Evolutionary conservation across 2,888 invertebrate species (phyloP), one percentile per base, ranked within the genome.

Genomic region (Torymus auratus): DNA sequence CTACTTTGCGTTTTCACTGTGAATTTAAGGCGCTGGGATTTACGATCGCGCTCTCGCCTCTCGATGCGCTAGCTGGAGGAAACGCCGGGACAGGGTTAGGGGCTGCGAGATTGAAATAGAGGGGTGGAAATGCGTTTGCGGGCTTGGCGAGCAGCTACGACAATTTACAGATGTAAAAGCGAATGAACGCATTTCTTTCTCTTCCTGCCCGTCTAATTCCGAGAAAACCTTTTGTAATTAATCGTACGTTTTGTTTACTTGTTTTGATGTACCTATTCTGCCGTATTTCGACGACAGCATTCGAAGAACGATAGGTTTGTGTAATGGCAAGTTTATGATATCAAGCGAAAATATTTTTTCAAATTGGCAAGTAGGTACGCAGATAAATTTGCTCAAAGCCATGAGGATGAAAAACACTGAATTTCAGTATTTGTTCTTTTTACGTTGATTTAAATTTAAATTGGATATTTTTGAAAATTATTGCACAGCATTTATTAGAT

Each of bases 11-110:
- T 70, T 58, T 70, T 61, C 71, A n/a, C 52, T 15, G 20, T 41
- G 75, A 76, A 79, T 76, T 74, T 70, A 77, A 74, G 78, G 67
- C 61, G 53, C 61, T 52, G 81, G 70, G 73, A 80, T 78, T 78
- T 78, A 78, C 78, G 78, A 78, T 20, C 20, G 20, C 60, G 61
- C 15, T 53, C 52, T 53, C 60, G 71, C 53, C 50, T 64, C 61
- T 53, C 53, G 67, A 67, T 75, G 17, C 65, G 3, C 50, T 41
- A 15, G 20, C 61, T 23, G 14, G 28, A 28, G 11, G 2, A n/a
- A 56, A 23, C 14, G 61, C 41, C n/a, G 17, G 50, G 50, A 14
- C 11, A 15, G 11, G 41, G 69, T n/a, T 13, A 11, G 28, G 41
- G 28, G 11, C 56, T 17, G 60, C 52, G 20, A 20, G 74, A 74